Evolutionary conservation across 2,888 invertebrate species (phyloP).

Genomic region (Nasonovia ribisnigri): DNA sequence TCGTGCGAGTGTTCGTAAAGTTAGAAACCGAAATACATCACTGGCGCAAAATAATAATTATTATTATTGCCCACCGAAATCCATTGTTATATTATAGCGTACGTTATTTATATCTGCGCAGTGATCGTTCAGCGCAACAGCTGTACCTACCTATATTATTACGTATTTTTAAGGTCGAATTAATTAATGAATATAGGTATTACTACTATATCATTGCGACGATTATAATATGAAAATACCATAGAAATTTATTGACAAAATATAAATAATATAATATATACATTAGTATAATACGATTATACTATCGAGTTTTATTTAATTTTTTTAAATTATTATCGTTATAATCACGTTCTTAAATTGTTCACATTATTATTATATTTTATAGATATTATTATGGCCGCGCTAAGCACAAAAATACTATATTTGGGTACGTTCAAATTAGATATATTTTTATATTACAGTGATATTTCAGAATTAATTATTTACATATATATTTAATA

Average conservation of each 20-base stretch:
- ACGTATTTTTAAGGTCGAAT: neutral
- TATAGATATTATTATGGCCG: neutral
- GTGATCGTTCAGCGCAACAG: neutral
- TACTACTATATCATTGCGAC: neutral
- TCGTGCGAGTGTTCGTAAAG: neutral
- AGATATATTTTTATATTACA: conserved; percentile 5
- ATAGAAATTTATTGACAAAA: neutral
- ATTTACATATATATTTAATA: conserved; percentile 48
- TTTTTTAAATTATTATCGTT: too few species aligned
- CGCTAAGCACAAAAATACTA: neutral
- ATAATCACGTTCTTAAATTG: neutral
- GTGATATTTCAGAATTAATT: conserved; percentile 55
- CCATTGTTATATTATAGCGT: conserved; percentile 23
- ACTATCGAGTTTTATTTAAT: neutral
- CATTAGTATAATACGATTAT: neutral
- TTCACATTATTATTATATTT: neutral
- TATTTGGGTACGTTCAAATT: conserved; percentile 30
- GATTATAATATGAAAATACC: neutral
- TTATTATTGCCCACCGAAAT: neutral
- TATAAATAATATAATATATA: neutral
- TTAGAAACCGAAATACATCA: neutral
- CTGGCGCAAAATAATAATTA: conserved; percentile 26
- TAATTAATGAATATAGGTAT: neutral
- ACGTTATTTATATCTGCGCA: neutral
- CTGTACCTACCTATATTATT: neutral